Conservation (phyloP, 2,888 invertebrate species). For the Opisthograptis luteolata region DNA sequence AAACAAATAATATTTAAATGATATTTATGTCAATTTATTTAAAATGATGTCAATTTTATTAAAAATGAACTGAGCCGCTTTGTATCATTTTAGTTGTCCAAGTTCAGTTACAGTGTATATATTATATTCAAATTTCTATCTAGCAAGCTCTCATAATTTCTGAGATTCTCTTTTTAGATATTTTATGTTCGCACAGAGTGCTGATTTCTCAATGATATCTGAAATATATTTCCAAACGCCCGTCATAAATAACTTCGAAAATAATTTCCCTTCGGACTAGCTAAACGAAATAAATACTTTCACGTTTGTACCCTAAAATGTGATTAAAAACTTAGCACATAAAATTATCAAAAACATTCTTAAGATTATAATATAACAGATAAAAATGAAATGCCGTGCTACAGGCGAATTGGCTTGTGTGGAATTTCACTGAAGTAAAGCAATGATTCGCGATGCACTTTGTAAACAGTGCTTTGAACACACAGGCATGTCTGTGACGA, state of each 20-base stretch:
- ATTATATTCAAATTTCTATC: constrained; percentile 21
- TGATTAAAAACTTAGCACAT: constrained; percentile 62
- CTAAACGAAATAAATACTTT: constrained; percentile 70
- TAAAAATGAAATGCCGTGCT: constrained; percentile 45
- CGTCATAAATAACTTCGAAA: constrained; percentile 41
- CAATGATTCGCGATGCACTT: constrained; percentile 47
- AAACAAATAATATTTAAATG: constrained; percentile 50
- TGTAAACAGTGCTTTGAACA: constrained; percentile 52
- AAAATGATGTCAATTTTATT: constrained; percentile 35
- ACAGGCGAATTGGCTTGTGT: constrained; percentile 18
- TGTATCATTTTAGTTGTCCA: not conserved
- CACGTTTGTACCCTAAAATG: constrained; percentile 70
- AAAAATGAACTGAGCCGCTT: constrained; percentile 20
- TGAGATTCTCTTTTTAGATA: constrained; percentile 65
- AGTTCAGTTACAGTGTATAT: not conserved
- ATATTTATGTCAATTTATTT: constrained; percentile 37
- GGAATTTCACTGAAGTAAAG: constrained; percentile 7
- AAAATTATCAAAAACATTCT: constrained; percentile 60
- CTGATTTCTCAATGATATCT: constrained; percentile 29
- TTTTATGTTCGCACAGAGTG: constrained; percentile 10
- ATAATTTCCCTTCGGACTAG: constrained; percentile 61
- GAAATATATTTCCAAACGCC: constrained; percentile 16
- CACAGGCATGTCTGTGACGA: constrained; percentile 37
- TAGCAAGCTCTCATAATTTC: constrained; percentile 46
- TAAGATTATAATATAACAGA: constrained; percentile 47